These are phyloP conservation scores for Tanypteryx hageni DNA, from an alignment of 2,888 invertebrate species.

Conservation along the genomic window DNA sequence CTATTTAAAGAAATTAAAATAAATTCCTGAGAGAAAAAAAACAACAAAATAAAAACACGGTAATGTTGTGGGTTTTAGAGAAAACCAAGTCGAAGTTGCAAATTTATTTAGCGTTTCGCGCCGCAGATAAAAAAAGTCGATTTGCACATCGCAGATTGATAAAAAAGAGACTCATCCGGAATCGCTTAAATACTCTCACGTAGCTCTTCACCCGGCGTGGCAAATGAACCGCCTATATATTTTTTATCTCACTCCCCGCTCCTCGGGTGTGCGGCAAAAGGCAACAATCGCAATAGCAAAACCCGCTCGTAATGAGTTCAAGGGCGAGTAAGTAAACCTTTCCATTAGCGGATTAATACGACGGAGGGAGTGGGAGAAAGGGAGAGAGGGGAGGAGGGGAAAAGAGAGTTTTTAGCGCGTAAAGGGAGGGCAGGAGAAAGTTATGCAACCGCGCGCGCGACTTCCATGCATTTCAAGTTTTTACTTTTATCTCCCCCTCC, in stretches of 20 bases:
- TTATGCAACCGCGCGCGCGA: slow-evolving; percentile 42
- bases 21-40: no score
- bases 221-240: neutral
- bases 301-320: slow-evolving; percentile 37
- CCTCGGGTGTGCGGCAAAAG: neutral
- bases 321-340: slow-evolving; percentile 49
- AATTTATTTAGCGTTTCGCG: no score
- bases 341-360: slow-evolving; percentile 55
- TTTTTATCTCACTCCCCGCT: neutral
- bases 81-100: no score
- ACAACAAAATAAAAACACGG: no score
- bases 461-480: neutral
- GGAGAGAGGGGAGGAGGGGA: neutral
- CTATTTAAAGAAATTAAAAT: no score
- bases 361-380: neutral
- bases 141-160: no score
- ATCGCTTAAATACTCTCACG: no score
- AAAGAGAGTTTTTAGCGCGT: neutral
- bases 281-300: neutral
- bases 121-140: no score
- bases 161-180: no score
- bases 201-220: neutral
- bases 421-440: slow-evolving; percentile 13
- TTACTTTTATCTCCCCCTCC: slow-evolving; percentile 23
- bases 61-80: no score